Percentiles rank a stretch among this genome's conserved stretches.
phyloP scores from a whole-genome alignment of 2,797 vertebrate species.

The Thaleichthys pacificus region DNA sequence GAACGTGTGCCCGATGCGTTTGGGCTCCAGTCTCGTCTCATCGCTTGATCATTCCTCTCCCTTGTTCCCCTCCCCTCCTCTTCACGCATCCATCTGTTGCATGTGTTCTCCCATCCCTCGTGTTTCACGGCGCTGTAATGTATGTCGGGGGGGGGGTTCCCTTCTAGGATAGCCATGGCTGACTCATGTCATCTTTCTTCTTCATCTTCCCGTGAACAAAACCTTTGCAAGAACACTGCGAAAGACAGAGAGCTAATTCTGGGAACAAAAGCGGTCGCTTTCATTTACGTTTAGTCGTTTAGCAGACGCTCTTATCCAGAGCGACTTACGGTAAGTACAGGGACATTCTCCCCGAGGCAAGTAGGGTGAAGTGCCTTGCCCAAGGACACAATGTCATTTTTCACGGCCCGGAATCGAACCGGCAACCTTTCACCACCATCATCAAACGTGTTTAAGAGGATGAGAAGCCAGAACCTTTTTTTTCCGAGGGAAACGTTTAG shows the following conservation, averaged over 20 bases:
- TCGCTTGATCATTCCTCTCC: too few species aligned
- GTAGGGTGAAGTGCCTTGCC: too few species aligned
- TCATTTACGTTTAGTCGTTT: too few species aligned
- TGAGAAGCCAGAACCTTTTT: background rate
- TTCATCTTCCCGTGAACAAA: slow-evolving; percentile 17
- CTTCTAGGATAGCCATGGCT: background rate
- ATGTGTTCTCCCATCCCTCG: background rate
- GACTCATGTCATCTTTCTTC: background rate
- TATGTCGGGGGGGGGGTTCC: background rate
- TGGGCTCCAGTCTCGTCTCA: background rate
- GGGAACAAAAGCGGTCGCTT: background rate
- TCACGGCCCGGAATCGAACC: too few species aligned
- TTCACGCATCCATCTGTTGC: background rate
- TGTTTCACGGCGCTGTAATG: background rate
- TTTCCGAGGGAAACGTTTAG: background rate
- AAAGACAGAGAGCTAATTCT: background rate
- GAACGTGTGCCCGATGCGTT: background rate
- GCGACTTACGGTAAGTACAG: too few species aligned
- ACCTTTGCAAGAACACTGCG: slow-evolving; percentile 2
- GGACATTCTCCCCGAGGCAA: too few species aligned
- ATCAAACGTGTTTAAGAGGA: background rate
- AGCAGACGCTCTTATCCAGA: too few species aligned
- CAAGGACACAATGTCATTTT: too few species aligned
- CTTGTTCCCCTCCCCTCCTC: background rate
- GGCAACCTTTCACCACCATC: background rate